Evolutionary conservation across 1,140 invertebrate species (phyloP), one percentile per base, ranked within the genome.

Genomic region (Bombyx mandarina): DNA sequence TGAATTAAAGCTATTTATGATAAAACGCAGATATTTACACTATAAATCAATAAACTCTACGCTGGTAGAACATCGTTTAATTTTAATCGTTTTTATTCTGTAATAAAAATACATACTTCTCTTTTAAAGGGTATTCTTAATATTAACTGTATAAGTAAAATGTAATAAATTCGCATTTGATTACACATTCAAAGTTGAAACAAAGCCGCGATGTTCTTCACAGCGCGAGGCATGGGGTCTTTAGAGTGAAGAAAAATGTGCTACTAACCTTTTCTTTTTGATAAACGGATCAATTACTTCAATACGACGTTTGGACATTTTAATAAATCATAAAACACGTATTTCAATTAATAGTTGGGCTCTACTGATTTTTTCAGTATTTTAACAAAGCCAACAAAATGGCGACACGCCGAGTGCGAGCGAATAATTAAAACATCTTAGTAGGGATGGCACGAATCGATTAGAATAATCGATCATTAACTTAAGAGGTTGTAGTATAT

Each of bases 281-380:
- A 94, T 88, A 79, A 94, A 95, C 4, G 94, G 93, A 79, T 95
- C 94, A 64, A 93, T 89, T 42, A 95, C 93, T 89, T 96, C 94
- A 71, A 96, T 95, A 74, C 94, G 91, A 64, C 94, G 89, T 79
- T 95, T 95, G 18, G 94, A 94, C 94, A 95, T 95, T 59, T 67
- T 69, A 56, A 51, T 51, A 49, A 60, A 54, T 63, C 70, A 73
- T 73, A 75, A 56, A 82, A 70, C 64, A 52, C 61, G 35, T 7
- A 35, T 42, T 54, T 58, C 26, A 56, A 71, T 56, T 62, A 60
- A 67, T 61, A 60, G 61, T 60, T 71, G 66, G 72, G 67, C 69
- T 64, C 62, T 58, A 58, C 45, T 45, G 69, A 63, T 72, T 73
- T 70, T 46, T 60, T 55, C 59, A 68, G 57, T 55, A 68, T 62